These are phyloP conservation scores for Bostrychus sinensis DNA, from an alignment of 2,113 vertebrate genomes.

Conservation along the genomic window DNA sequence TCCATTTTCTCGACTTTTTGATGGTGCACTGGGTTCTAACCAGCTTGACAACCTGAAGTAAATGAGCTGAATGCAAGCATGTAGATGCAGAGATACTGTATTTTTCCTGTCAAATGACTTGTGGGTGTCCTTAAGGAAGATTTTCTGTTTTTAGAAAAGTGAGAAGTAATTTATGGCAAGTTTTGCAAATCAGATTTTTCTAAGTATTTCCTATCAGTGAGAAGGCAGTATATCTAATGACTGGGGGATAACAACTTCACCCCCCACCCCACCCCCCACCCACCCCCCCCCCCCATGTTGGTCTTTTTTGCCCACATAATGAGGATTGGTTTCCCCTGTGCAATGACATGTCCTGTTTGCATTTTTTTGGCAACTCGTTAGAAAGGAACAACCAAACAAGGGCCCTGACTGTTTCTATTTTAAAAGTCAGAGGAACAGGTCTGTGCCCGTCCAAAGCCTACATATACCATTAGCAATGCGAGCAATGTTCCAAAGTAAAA, in stretches of 20 bases:
- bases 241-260: conserved; percentile 42
- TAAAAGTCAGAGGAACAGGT: conserved; percentile 75
- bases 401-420: conserved; percentile 70
- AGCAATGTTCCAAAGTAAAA: conserved; percentile 76
- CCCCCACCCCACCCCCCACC: conserved; percentile 48
- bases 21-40: conserved; percentile 26
- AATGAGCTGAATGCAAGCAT: conserved; percentile 21
- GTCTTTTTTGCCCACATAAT: conserved; percentile 41
- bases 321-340: conserved; percentile 59
- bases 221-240: conserved; percentile 43
- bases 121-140: background rate
- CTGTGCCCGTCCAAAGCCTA: conserved; percentile 66
- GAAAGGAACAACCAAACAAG: conserved; percentile 57
- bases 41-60: conserved; percentile 17
- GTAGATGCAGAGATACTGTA: conserved; percentile 1
- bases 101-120: conserved; percentile 5
- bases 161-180: conserved; percentile 19
- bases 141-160: background rate
- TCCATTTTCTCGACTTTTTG: conserved; percentile 37
- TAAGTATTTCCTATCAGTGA: conserved; percentile 34
- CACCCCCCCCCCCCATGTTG: conserved; percentile 39
- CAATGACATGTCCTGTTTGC: conserved; percentile 73
- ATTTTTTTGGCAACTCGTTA: conserved; percentile 53
- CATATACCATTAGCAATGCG: conserved; percentile 77
- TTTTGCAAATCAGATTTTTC: conserved; percentile 23